Percentiles rank a stretch among this genome's conserved stretches.
phyloP scores from a whole-genome alignment of 2,888 invertebrate genomes.

The Cactoblastis cactorum region DNA sequence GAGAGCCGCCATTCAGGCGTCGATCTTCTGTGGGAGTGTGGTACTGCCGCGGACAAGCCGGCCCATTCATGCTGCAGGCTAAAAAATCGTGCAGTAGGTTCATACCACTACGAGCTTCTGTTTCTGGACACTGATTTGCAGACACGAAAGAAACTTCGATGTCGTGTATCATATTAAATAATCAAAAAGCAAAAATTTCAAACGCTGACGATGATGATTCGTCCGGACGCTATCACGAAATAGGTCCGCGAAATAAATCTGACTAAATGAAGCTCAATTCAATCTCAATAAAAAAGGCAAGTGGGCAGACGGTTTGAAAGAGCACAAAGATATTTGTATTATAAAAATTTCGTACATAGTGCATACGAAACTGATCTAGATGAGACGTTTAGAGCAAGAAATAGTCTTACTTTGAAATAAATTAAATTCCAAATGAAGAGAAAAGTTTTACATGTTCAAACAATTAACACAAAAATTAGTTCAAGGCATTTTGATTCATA shows the following conservation, averaged over 20 bases:
- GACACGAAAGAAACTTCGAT: background rate
- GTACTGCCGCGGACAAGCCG: too few relatives aligned
- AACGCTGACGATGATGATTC: background rate
- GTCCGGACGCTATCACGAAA: background rate
- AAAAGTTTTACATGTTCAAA: background rate
- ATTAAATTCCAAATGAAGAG: background rate
- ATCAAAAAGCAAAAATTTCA: background rate
- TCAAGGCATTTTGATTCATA: background rate
- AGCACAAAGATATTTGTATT: background rate
- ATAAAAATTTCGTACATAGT: too few relatives aligned
- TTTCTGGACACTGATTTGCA: too few relatives aligned
- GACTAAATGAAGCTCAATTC: slow-evolving; percentile 40
- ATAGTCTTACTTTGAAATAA: too few relatives aligned
- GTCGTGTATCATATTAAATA: too few relatives aligned
- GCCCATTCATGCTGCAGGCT: too few relatives aligned
- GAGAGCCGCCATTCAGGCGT: too few relatives aligned
- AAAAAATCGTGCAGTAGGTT: too few relatives aligned
- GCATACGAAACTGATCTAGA: background rate
- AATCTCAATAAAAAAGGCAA: slow-evolving; percentile 28
- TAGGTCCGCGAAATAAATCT: slow-evolving; percentile 31
- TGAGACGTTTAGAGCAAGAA: too few relatives aligned
- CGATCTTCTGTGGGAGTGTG: too few relatives aligned
- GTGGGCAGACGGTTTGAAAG: background rate
- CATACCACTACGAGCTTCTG: too few relatives aligned
- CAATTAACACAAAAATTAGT: background rate